A percentile compares a stretch with the other conserved stretches of the same genome.
These are phyloP conservation scores for Leuciscus waleckii DNA, from an alignment of 2,797 vertebrate genomes.

Conservation along the genomic window DNA sequence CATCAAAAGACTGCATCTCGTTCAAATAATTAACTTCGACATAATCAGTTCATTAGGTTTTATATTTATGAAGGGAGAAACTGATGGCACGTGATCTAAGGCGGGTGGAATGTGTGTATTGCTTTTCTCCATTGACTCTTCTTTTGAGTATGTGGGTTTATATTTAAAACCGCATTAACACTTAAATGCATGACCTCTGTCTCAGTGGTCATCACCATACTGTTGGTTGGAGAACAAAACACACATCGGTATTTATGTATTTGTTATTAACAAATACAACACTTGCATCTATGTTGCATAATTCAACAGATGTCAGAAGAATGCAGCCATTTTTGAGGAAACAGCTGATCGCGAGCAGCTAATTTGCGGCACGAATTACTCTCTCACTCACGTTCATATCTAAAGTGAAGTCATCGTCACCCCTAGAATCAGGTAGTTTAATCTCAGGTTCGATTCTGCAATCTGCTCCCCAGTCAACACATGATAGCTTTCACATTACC, in stretches of 20 bases:
- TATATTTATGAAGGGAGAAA: background rate
- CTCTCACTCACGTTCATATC: background rate
- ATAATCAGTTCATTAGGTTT: constrained; percentile 22
- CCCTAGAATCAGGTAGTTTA: background rate
- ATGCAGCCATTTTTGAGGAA: too few relatives aligned
- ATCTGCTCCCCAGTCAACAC: background rate
- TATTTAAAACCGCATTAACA: background rate
- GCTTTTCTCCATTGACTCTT: background rate
- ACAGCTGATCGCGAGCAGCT: too few relatives aligned
- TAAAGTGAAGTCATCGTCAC: background rate
- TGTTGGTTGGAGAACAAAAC: background rate
- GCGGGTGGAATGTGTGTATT: background rate
- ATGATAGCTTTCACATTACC: background rate
- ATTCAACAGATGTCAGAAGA: too few relatives aligned
- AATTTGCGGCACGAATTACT: too few relatives aligned
- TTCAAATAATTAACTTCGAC: background rate
- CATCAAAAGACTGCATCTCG: constrained; percentile 17
- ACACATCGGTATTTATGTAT: background rate
- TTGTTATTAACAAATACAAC: too few relatives aligned
- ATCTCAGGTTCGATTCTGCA: background rate
- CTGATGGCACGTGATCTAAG: background rate
- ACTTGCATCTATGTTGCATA: too few relatives aligned
- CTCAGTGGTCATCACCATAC: background rate
- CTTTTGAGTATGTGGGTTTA: background rate
- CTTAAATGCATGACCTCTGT: too few relatives aligned